phyloP scores from a whole-genome alignment of 2,797 vertebrate species.

The Leucoraja ocellata region DNA sequence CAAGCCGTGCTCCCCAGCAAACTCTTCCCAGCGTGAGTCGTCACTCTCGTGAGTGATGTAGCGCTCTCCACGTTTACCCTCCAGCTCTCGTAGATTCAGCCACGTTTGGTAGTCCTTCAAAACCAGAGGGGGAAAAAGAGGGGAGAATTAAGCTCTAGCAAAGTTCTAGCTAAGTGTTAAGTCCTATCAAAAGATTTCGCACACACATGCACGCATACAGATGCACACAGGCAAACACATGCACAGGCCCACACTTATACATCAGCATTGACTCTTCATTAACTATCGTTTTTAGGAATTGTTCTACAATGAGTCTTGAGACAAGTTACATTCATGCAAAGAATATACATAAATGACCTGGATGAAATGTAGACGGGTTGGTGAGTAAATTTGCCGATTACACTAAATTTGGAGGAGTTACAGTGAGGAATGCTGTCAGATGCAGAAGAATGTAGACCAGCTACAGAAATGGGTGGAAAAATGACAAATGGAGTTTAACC shows the following conservation, averaged over 20 bases:
- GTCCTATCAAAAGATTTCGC: background rate
- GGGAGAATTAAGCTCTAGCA: background rate
- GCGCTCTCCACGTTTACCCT: conserved; percentile 80
- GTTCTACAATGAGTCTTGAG: background rate
- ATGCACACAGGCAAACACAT: too few relatives aligned
- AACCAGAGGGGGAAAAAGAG: conserved; percentile 44
- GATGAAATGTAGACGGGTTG: too few relatives aligned
- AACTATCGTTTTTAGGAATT: background rate
- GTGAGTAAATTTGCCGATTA: too few relatives aligned
- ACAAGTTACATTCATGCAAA: background rate
- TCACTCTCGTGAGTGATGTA: conserved; percentile 96
- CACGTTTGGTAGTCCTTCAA: conserved; percentile 91
- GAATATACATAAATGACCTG: too few relatives aligned
- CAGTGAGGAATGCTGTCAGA: too few relatives aligned
- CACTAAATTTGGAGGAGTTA: too few relatives aligned
- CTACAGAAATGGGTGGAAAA: too few relatives aligned
- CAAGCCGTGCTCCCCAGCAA: conserved; percentile 75
- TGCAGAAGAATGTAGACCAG: too few relatives aligned
- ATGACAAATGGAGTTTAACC: too few relatives aligned
- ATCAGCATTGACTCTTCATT: background rate
- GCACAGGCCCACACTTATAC: too few relatives aligned
- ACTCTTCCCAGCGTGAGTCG: conserved; percentile 83
- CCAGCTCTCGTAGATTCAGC: conserved; percentile 85
- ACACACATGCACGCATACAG: background rate
- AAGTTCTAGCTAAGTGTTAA: background rate